These are phyloP conservation scores for Syrrhaptes paradoxus DNA, from an alignment of 2,113 vertebrate species.

Conservation along the genomic window DNA sequence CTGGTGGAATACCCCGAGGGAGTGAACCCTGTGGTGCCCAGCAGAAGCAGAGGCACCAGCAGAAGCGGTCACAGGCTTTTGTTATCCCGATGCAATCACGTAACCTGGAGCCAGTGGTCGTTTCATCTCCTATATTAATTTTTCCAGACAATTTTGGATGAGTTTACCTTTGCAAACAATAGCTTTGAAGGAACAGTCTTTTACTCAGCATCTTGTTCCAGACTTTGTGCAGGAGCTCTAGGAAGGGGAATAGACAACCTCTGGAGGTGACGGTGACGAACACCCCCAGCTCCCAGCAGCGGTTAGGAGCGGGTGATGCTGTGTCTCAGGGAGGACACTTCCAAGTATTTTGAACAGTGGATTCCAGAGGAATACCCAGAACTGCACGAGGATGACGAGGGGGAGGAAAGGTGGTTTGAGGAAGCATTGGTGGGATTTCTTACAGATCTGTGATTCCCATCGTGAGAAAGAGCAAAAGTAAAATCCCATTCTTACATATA, in stretches of 20 bases:
- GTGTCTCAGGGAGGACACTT: background rate
- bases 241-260: background rate
- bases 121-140: background rate
- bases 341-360: background rate
- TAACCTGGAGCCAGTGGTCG: background rate
- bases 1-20: background rate
- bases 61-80: constrained; percentile 30
- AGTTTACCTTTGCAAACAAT: background rate
- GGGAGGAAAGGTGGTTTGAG: background rate
- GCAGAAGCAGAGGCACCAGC: constrained; percentile 15
- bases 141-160: background rate
- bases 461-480: background rate
- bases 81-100: background rate
- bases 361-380: background rate
- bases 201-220: background rate
- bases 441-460: background rate
- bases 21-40: background rate
- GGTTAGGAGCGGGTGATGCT: background rate
- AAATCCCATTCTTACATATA: background rate
- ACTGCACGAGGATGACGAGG: background rate
- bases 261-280: background rate
- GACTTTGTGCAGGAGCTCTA: background rate
- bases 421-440: background rate
- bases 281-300: background rate
- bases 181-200: background rate